Conservation (phyloP, 1,140 invertebrate genomes). For the Anagrus nilaparvatae region DNA sequence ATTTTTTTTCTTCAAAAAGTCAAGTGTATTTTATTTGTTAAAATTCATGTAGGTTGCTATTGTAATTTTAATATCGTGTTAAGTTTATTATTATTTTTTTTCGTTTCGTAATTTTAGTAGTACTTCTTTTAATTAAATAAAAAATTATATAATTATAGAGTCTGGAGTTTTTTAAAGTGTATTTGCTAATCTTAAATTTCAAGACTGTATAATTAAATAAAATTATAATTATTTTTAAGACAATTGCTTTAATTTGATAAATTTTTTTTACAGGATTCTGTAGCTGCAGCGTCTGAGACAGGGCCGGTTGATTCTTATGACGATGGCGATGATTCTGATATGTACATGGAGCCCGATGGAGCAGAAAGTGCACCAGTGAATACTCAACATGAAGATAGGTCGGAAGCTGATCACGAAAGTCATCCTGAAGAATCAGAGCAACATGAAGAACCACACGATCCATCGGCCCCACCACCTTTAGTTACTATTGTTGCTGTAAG, state of each 20-base stretch:
- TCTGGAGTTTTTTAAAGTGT: no score
- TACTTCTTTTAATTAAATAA: no score
- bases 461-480: background rate
- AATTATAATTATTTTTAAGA: no score
- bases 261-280: conserved; percentile 31
- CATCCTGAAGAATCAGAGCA: background rate
- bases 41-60: no score
- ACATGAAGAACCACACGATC: background rate
- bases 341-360: conserved; percentile 39
- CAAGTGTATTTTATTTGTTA: no score
- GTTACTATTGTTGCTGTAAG: conserved; percentile 4
- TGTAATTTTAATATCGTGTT: no score
- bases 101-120: no score
- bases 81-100: no score
- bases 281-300: conserved; percentile 33
- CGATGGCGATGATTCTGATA: conserved; percentile 36
- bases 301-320: conserved; percentile 30
- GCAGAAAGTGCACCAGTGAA: conserved; percentile 20
- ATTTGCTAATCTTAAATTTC: no score
- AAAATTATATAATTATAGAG: no score
- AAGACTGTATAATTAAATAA: no score
- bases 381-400: background rate
- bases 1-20: no score
- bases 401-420: conserved; percentile 1
- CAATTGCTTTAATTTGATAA: background rate